Base-by-base conservation (phyloP, 1,140 invertebrate species). In the Calosoma granatense region DNA sequence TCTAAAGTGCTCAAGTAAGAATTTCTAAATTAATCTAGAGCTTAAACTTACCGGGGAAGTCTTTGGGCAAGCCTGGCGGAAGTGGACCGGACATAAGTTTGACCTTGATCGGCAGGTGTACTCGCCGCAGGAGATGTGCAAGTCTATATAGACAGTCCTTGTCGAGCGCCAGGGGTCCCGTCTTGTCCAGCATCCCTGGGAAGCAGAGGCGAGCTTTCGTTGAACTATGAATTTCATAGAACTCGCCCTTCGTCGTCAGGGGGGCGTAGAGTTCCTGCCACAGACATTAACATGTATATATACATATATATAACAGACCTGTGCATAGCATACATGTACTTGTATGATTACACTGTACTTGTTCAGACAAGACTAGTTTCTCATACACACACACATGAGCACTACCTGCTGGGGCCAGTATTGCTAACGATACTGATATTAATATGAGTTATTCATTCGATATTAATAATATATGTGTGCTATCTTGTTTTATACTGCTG, bases 181-280 rank as follows among this genome's bases (percentile, higher is more conserved):
- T 67, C 51, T 69, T 70, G 36, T 70, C 70, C 57, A 69, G 60
- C 65, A 70, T 64, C 22, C 69, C 69, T 6, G 69, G 67, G 59
- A 70, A 69, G 51, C 69, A 67, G 1, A 71, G 63, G 39, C 65
- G 59, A 20, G 74, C 75, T 60, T 77, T 76, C 55, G 73, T 70
- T 6, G 76, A 75, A n/a, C 74, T 75, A 54, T 76, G 76, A 41
- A 76, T 76, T 63, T 78, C 78, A 65, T 80, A 81, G 61, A 80
- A 74, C 67, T 80, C 77, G 12, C 79, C 78, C 65, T 78, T 78
- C 2, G 78, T 79, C 59, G 77, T 78, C 55, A 81, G 71, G 17
- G 78, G 77, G 52, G 79, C 78, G 69, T 79, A 81, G 56, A 80
- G 70, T 64, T 80, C 78, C 79, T 81, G 71, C 3, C n/a, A n/a